phyloP scores from a whole-genome alignment of 2,888 invertebrate genomes.

The Plutella xylostella region DNA sequence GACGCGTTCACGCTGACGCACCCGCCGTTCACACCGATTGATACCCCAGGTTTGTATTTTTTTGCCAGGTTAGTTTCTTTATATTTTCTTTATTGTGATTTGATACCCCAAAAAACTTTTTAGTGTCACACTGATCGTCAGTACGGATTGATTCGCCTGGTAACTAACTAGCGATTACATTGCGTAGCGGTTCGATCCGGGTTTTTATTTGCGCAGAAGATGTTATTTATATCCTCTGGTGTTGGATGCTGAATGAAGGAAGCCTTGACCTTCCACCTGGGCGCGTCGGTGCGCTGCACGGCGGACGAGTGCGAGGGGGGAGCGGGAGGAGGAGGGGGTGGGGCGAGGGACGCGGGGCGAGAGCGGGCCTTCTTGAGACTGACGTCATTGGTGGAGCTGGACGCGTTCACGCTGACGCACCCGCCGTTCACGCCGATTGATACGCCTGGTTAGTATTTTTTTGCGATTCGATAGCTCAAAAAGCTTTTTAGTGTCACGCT shows the following conservation, averaged over 20 bases:
- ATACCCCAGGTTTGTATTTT: slow-evolving; percentile 78
- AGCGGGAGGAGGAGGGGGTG: slow-evolving; percentile 20
- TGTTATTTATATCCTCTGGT: too few relatives aligned
- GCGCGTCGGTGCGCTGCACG: slow-evolving; percentile 55
- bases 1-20: slow-evolving; percentile 94
- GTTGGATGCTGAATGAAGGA: too few relatives aligned
- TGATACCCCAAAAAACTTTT: too few relatives aligned
- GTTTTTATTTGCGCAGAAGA: too few relatives aligned
- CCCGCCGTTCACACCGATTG: slow-evolving; percentile 92
- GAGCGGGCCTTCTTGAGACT: slow-evolving; percentile 75
- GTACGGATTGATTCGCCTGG: too few relatives aligned
- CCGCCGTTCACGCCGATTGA: slow-evolving; percentile 94
- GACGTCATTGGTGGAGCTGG: slow-evolving; percentile 87
- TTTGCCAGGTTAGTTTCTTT: too few relatives aligned
- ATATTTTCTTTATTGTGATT: too few relatives aligned
- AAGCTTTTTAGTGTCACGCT: too few relatives aligned
- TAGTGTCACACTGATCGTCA: too few relatives aligned
- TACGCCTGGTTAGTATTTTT: slow-evolving; percentile 75
- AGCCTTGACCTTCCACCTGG: slow-evolving; percentile 58
- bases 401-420: slow-evolving; percentile 92
- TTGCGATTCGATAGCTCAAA: too few relatives aligned
- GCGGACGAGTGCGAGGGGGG: slow-evolving; percentile 52
- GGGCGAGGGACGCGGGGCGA: slow-evolving; percentile 28
- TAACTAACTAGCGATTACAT: too few relatives aligned
- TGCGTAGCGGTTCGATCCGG: too few relatives aligned